A percentile compares a stretch with the other conserved stretches of the same genome.
Conservation (phyloP, 2,888 invertebrate species). For the Platycheirus rosarum region DNA sequence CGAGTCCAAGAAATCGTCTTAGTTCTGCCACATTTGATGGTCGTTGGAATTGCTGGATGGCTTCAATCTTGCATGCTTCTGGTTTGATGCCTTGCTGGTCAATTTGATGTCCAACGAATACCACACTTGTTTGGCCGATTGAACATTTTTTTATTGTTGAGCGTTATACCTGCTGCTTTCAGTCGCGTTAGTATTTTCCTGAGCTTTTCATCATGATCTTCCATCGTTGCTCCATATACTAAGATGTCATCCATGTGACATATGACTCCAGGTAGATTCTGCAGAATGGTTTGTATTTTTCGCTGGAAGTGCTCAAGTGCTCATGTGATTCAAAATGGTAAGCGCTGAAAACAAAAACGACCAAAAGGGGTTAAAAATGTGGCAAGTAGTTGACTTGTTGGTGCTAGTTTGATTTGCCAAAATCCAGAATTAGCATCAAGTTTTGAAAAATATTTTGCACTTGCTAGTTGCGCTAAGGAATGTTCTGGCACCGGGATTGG, state of each 20-base stretch:
- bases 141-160: conserved; percentile 57
- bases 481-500: conserved; percentile 75
- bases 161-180: conserved; percentile 31
- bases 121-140: conserved; percentile 23
- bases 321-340: conserved; percentile 52
- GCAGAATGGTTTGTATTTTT: conserved; percentile 37
- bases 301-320: conserved; percentile 57
- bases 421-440: conserved; percentile 76
- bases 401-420: conserved; percentile 45
- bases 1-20: conserved; percentile 41
- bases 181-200: conserved; percentile 25
- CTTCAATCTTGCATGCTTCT: conserved; percentile 38
- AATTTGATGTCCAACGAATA: conserved; percentile 51
- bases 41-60: conserved; percentile 35
- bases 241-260: conserved; percentile 65
- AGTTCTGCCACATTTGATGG: conserved; percentile 37
- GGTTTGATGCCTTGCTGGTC: conserved; percentile 12
- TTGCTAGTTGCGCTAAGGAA: conserved; percentile 69
- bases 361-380: conserved; percentile 59
- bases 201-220: conserved; percentile 6
- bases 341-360: conserved; percentile 43
- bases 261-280: too few relatives aligned
- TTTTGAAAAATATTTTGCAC: conserved; percentile 75
- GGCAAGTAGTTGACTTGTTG: conserved; percentile 27
- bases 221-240: conserved; percentile 36